A percentile compares a stretch with the other conserved stretches of the same genome.
Conservation (phyloP, 1,140 invertebrate species). For the Diabrotica virgifera region DNA sequence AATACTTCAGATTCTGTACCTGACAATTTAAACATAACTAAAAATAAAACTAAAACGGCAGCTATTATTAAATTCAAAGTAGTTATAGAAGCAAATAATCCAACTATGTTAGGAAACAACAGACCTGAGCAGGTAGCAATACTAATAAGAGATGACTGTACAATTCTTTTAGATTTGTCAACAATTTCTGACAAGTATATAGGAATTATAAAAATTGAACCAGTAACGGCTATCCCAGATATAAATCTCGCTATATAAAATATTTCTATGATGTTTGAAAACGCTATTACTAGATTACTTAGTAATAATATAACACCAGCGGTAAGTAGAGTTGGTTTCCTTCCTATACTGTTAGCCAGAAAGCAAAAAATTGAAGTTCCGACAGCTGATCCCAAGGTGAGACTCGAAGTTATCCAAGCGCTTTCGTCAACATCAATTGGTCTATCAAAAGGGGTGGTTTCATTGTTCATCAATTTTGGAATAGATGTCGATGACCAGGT, state of each 20-base stretch:
- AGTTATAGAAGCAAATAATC: too few relatives aligned
- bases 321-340: slow-evolving; percentile 49
- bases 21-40: too few relatives aligned
- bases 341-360: slow-evolving; percentile 46
- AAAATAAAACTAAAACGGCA: too few relatives aligned
- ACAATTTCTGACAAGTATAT: slow-evolving; percentile 54
- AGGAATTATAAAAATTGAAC: slow-evolving; percentile 51
- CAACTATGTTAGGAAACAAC: too few relatives aligned
- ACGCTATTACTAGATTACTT: slow-evolving; percentile 36
- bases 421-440: slow-evolving; percentile 11
- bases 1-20: too few relatives aligned
- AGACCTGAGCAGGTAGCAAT: too few relatives aligned
- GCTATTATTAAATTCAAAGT: too few relatives aligned
- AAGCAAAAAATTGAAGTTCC: slow-evolving; percentile 42
- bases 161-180: slow-evolving; percentile 26
- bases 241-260: slow-evolving; percentile 45
- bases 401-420: slow-evolving; percentile 56
- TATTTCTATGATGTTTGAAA: slow-evolving; percentile 42
- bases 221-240: slow-evolving; percentile 49
- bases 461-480: slow-evolving; percentile 25
- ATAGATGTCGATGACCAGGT: slow-evolving; percentile 39
- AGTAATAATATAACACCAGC: slow-evolving; percentile 57
- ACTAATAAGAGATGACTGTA: too few relatives aligned
- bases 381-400: slow-evolving; percentile 73
- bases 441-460: slow-evolving; percentile 38